Percentiles rank a stretch among this genome's conserved stretches.
Conservation (phyloP, 1,140 invertebrate species). For the Bombus ignitus region DNA sequence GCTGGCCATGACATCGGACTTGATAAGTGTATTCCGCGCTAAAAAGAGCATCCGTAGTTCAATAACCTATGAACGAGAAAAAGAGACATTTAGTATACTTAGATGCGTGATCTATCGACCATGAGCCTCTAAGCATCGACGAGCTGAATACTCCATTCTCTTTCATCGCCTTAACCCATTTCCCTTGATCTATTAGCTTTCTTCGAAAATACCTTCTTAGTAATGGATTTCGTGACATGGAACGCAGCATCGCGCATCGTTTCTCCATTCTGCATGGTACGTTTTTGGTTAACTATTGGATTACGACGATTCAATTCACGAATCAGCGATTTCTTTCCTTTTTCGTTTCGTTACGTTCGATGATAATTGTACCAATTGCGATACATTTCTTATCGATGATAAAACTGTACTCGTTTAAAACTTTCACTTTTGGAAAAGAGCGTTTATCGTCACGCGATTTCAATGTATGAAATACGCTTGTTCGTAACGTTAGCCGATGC, state of each 20-base stretch:
- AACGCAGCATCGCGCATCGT: not conserved
- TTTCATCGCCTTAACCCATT: conserved; percentile 65
- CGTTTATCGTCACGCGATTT: too few relatives aligned
- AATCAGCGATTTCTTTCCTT: too few relatives aligned
- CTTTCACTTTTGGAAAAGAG: too few relatives aligned
- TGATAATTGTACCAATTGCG: not conserved
- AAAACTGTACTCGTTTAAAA: not conserved
- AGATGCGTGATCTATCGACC: conserved; percentile 70
- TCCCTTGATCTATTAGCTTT: conserved; percentile 66
- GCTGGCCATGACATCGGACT: conserved; percentile 54
- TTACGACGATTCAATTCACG: too few relatives aligned
- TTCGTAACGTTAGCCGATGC: too few relatives aligned
- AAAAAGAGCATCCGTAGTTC: conserved; percentile 65
- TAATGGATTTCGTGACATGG: conserved; percentile 46
- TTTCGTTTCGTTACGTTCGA: not conserved
- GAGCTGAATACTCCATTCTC: conserved; percentile 61
- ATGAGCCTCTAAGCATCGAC: conserved; percentile 52
- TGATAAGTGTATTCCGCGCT: conserved; percentile 60
- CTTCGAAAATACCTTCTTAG: conserved; percentile 57
- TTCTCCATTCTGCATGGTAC: conserved; percentile 27
- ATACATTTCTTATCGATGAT: not conserved
- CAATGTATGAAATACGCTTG: too few relatives aligned
- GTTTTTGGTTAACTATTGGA: not conserved
- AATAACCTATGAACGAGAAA: conserved; percentile 59
- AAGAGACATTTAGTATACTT: conserved; percentile 73